Base-by-base conservation (phyloP, 2,888 invertebrate genomes). In the Acrobasis suavella region DNA sequence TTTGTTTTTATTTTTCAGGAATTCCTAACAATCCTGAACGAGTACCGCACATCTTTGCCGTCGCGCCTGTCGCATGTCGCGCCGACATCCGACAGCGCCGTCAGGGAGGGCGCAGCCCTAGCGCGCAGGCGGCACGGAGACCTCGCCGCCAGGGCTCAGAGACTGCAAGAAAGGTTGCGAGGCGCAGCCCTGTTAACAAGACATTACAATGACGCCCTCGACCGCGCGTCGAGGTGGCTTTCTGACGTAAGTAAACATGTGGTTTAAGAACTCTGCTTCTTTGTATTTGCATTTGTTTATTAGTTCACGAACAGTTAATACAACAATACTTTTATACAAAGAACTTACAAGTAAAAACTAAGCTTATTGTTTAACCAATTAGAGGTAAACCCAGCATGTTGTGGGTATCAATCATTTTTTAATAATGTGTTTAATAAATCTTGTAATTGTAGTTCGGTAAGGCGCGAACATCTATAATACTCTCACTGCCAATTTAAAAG, bases 31-130 rank as follows among this genome's bases (percentile, higher is more conserved):
- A 93, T 96, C 50, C 93, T 98, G 46, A 98, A 98, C 89, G 97
- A 97, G 70, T 97, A 97, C 93, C 95, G 98, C 69, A 97, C 97
- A 0, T 94, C 96, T 16, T 86, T 98, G 17, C 97, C 97, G 1
- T 95, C 97, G 38, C 95, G 98, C 0, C 89, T 97, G 65, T 95
- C 97, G 0, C 96, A 97, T 85, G 94, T 97, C 62, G 94, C 96
- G 72, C 95, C 95, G 0, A 82, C 94, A 0, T 89, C 94, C 0
- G 95, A 95, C 51, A 95, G 96, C 72, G 95, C 95, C 2, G 96
- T 98, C 58, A 95, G 96, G 51, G 96, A 94, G 76, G 96, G 95
- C 77, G 97, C 97, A 0, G 95, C 95, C 1, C 91, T 96, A 22
- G 96, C 97, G 0, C 95, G 96, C 0, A 94, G 96, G 0, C 95